Evolutionary conservation across 1,140 invertebrate species (phyloP).

Genomic region (Drosophila virilis): DNA sequence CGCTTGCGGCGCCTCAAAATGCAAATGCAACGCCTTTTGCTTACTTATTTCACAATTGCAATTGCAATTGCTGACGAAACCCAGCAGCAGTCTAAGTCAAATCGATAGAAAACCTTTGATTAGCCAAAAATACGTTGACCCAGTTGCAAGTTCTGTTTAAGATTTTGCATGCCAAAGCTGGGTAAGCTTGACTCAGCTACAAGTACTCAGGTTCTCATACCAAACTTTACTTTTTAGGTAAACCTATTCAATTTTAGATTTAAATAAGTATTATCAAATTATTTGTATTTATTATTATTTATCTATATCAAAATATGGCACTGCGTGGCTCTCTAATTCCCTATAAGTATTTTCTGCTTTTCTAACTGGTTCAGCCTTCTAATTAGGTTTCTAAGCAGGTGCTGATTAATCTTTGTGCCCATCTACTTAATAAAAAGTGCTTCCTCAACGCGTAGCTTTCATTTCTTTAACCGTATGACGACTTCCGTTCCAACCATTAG

Average conservation of each 20-base stretch:
- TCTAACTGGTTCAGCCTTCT: conserved; percentile 9
- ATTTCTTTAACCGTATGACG: conserved; percentile 43
- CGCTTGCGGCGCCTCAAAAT: conserved; percentile 43
- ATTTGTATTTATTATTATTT: no score
- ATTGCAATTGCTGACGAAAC: conserved; percentile 19
- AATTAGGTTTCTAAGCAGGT: conserved; percentile 33
- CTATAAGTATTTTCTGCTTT: no score
- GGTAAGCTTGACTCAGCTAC: not conserved
- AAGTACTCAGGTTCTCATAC: no score
- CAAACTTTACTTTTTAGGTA: no score
- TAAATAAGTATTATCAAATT: no score
- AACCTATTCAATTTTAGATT: not conserved
- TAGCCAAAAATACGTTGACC: conserved; percentile 26
- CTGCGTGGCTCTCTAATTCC: no score
- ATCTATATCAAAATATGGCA: no score
- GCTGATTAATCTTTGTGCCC: conserved; percentile 27
- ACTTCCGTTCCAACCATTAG: conserved; percentile 57
- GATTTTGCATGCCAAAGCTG: not conserved
- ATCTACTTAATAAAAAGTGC: conserved; percentile 32
- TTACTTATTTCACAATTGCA: conserved; percentile 19
- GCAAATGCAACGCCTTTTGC: conserved; percentile 47
- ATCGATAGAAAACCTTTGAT: conserved; percentile 28
- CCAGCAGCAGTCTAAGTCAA: conserved; percentile 1
- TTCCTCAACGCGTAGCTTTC: conserved; percentile 56
- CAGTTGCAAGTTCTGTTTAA: not conserved